phyloP scores from a whole-genome alignment of 2,113 vertebrate species.

The Chaetura pelagica region DNA sequence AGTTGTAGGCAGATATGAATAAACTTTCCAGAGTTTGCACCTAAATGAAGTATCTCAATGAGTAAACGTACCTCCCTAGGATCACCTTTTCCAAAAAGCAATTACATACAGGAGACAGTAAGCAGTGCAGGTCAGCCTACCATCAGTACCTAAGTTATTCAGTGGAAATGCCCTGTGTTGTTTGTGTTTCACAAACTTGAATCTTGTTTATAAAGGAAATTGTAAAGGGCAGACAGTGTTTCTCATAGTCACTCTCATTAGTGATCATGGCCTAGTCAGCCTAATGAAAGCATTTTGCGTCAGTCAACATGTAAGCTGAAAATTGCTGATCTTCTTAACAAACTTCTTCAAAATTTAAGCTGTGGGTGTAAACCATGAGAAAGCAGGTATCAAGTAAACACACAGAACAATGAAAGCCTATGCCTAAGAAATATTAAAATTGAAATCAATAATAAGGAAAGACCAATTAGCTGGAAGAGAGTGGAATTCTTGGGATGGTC shows the following conservation, averaged over 20 bases:
- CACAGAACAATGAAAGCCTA: neutral
- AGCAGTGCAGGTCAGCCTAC: neutral
- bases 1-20: neutral
- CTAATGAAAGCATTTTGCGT: neutral
- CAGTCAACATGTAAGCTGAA: neutral
- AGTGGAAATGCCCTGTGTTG: neutral
- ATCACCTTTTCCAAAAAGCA: neutral
- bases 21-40: neutral
- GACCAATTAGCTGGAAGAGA: neutral
- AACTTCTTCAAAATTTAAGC: neutral
- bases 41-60: neutral
- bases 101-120: neutral
- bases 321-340: neutral
- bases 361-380: neutral
- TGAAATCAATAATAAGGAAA: neutral
- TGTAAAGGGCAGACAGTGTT: neutral
- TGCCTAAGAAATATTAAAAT: neutral
- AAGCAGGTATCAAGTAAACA: neutral
- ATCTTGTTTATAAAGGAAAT: neutral
- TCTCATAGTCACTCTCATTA: neutral
- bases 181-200: neutral
- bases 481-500: neutral
- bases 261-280: neutral
- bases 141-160: neutral
- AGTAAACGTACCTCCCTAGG: neutral